Conservation (phyloP, 1,140 invertebrate genomes). For the Drosophila insularis region DNA sequence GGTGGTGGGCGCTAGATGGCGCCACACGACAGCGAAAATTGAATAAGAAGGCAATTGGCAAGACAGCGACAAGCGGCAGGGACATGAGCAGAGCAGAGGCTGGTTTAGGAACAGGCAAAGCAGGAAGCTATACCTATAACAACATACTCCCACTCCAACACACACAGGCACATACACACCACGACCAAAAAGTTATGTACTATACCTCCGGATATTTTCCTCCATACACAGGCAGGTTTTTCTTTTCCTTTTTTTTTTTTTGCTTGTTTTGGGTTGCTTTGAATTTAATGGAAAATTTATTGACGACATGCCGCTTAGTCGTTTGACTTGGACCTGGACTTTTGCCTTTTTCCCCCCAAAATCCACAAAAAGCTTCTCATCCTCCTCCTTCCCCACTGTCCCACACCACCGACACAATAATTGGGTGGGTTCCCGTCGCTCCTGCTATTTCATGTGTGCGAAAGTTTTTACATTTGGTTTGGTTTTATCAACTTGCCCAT, state of each 20-base stretch:
- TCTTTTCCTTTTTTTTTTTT: constrained; percentile 36
- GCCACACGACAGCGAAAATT: constrained; percentile 75
- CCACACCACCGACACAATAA: no score
- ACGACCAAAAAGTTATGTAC: constrained; percentile 73
- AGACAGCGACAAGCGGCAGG: constrained; percentile 9
- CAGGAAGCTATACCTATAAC: constrained; percentile 73
- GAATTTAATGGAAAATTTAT: constrained; percentile 80
- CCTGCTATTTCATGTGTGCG: constrained; percentile 61
- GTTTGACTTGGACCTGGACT: constrained; percentile 76
- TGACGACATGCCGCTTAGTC: constrained; percentile 79
- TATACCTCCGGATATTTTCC: constrained; percentile 69
- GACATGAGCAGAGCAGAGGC: neutral
- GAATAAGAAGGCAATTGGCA: constrained; percentile 64
- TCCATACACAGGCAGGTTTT: constrained; percentile 53
- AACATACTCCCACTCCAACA: constrained; percentile 35
- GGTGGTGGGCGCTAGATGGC: constrained; percentile 68
- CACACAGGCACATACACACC: constrained; percentile 22
- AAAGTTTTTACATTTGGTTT: constrained; percentile 66
- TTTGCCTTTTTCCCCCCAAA: constrained; percentile 53
- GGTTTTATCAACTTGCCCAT: constrained; percentile 64
- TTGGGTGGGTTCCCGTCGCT: no score
- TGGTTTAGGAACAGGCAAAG: constrained; percentile 47
- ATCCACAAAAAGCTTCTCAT: no score
- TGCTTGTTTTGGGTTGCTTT: constrained; percentile 73
- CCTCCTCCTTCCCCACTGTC: no score